phyloP scores from a whole-genome alignment of 2,888 invertebrate genomes.

The Parthenolecanium corni region DNA sequence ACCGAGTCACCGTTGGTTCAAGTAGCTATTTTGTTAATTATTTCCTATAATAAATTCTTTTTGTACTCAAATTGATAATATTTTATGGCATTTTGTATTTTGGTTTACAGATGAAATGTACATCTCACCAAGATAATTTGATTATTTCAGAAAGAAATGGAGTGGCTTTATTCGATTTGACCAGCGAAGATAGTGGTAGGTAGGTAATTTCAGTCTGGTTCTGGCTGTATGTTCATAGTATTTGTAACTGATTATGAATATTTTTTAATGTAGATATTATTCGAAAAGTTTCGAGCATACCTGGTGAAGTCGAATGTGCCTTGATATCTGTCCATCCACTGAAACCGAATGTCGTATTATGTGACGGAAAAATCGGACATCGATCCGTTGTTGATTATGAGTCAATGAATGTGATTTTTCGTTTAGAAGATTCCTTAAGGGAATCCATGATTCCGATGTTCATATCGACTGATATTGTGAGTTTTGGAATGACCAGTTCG shows the following conservation, averaged over 20 bases:
- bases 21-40: background rate
- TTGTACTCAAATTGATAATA: background rate
- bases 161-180: conserved; percentile 13
- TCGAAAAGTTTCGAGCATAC: conserved; percentile 1
- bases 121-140: background rate
- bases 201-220: background rate
- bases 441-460: conserved; percentile 2
- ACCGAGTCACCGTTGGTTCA: conserved; percentile 7
- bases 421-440: background rate
- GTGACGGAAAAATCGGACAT: background rate
- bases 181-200: conserved; percentile 14
- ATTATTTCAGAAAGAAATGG: conserved; percentile 15
- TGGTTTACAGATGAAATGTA: conserved; percentile 14
- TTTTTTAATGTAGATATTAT: conserved; percentile 12
- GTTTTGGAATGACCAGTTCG: background rate
- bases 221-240: background rate
- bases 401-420: background rate
- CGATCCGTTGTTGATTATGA: conserved; percentile 5
- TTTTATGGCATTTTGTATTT: background rate
- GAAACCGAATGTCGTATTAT: background rate
- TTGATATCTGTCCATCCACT: conserved; percentile 1
- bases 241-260: background rate
- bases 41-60: background rate
- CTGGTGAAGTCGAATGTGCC: background rate
- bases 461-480: conserved; percentile 1